Evolutionary conservation across 2,888 invertebrate species (phyloP).

Genomic region (Trachelus tabidus): DNA sequence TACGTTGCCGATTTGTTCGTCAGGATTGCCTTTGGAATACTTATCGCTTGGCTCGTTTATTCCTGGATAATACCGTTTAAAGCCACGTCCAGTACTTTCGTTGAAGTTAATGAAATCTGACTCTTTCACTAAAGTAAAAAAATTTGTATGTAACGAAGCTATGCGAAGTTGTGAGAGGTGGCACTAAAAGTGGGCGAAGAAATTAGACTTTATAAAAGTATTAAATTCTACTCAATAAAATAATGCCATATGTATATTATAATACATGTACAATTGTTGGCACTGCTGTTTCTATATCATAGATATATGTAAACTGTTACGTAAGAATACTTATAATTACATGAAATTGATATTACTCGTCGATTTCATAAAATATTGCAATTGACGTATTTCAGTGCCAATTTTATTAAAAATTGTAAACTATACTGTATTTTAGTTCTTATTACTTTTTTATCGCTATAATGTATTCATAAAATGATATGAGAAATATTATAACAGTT

Average conservation of each 20-base stretch:
- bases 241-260: neutral
- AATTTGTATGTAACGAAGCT: neutral
- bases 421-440: neutral
- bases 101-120: conserved; percentile 25
- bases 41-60: conserved; percentile 50
- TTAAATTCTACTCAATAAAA: neutral
- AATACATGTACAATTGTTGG: neutral
- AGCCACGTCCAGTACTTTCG: conserved; percentile 8
- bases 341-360: neutral
- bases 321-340: neutral
- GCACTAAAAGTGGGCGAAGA: neutral
- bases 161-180: neutral
- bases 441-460: neutral
- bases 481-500: neutral
- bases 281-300: neutral
- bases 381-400: neutral
- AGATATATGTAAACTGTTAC: neutral
- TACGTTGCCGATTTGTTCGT: conserved; percentile 47
- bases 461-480: neutral
- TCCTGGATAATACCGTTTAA: conserved; percentile 25
- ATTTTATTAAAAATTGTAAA: neutral
- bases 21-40: conserved; percentile 35
- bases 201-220: neutral
- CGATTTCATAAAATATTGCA: neutral
- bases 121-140: neutral